These are phyloP conservation scores for Scaptodrosophila lebanonensis DNA, from an alignment of 1,140 invertebrate genomes.

Conservation along the genomic window DNA sequence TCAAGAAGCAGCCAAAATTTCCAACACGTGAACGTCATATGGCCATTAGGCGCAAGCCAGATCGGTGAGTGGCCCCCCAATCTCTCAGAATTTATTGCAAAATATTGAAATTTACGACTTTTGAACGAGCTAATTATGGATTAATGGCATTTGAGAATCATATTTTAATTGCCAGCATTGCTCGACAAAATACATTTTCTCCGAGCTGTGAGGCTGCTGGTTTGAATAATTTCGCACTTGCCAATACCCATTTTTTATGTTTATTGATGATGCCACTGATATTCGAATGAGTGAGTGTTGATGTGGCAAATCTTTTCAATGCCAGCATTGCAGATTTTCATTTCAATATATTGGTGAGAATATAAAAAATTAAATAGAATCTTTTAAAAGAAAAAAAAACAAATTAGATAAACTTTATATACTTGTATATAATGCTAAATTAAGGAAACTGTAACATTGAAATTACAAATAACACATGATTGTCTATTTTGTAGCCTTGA, in stretches of 20 bases:
- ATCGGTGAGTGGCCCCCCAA: conserved; percentile 33
- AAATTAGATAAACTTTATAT: no score
- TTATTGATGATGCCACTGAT: conserved; percentile 19
- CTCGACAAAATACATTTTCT: conserved; percentile 8
- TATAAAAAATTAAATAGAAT: no score
- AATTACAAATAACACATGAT: no score
- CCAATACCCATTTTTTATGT: conserved; percentile 3
- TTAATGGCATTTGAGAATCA: conserved; percentile 39
- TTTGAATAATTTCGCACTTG: conserved; percentile 55
- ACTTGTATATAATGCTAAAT: no score
- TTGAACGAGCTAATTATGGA: conserved; percentile 56
- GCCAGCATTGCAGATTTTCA: no score
- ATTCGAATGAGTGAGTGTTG: conserved; percentile 24
- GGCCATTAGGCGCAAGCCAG: conserved; percentile 79
- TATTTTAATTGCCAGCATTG: conserved; percentile 58
- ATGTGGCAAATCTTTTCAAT: no score
- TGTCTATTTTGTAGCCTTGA: no score
- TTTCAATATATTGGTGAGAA: no score
- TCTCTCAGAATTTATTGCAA: conserved; percentile 27
- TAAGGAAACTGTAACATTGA: no score
- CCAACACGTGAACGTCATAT: conserved; percentile 83
- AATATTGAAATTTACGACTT: conserved; percentile 45
- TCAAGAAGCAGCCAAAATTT: conserved; percentile 82
- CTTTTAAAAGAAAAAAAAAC: no score
- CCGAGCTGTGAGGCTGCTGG: conserved; percentile 23